Evolutionary conservation across 2,113 vertebrate species (phyloP), one percentile per base, ranked within the genome.

Genomic region (Nycticorax nycticorax): DNA sequence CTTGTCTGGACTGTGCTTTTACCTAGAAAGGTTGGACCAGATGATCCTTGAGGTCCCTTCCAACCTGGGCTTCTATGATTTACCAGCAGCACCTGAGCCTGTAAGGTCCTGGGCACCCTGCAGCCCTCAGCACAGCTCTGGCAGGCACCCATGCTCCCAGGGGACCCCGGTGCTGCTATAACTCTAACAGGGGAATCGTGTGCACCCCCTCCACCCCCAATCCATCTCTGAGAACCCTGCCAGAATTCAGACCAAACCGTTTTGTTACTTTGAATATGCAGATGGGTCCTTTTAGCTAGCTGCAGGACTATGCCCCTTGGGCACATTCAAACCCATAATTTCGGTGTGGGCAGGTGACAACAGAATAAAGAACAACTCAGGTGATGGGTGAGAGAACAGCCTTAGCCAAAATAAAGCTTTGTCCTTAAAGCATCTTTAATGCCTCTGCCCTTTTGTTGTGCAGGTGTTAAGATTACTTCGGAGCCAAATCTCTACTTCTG

Each of bases 401-500:
- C 24, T 92, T 26, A 89, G 27, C 60, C 82, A 85, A 90, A 87
- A 68, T 48, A 85, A 91, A 62, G 30, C n/a, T 64, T 88, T 91
- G 83, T 92, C 92, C 91, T 93, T 87, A 91, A 66, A 87, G 60
- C 89, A 85, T 89, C 87, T 91, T 88, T 93, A 95, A 74, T 81
- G 64, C 79, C 57, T 92, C 90, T 86, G 47, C 78, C 78, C 68
- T 90, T 93, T 77, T 74, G 56, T 86, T 86, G 66, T 83, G 86
- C 87, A 92, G 92, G 74, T 95, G 89, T 93, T 95, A 92, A 92
- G 91, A 66, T 91, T 77, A 57, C 47, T 87, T 92, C 8, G 1
- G 80, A 91, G 88, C 90, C 86, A 93, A 92, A 57, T 91, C 87
- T 94, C 56, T 74, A 7, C 86, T 88, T 75, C 66, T 85, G 37